phyloP scores from a whole-genome alignment of 2,113 vertebrate species.

The Amblyopsis rosae region DNA sequence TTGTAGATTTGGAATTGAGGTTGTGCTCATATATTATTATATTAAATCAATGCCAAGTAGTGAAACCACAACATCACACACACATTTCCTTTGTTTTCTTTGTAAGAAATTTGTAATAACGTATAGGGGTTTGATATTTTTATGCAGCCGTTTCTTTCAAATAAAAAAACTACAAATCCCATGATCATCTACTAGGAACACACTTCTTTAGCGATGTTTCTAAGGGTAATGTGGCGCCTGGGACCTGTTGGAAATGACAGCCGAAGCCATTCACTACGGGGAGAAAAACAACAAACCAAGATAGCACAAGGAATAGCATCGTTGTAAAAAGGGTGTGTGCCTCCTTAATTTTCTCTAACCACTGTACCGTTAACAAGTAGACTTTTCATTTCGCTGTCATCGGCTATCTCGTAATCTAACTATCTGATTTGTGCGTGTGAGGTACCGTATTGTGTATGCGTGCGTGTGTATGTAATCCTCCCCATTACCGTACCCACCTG shows the following conservation, averaged over 20 bases:
- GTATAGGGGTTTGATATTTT: too few species aligned
- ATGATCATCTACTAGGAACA: constrained; percentile 63
- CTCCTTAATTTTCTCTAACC: not conserved
- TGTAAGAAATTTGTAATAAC: too few species aligned
- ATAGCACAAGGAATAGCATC: constrained; percentile 57
- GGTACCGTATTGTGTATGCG: not conserved
- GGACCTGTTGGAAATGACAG: constrained; percentile 80
- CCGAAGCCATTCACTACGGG: constrained; percentile 59
- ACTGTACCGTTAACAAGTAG: constrained; percentile 45
- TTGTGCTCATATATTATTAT: not conserved
- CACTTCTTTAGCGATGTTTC: constrained; percentile 70
- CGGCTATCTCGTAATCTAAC: constrained; percentile 13
- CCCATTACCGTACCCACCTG: constrained; percentile 36
- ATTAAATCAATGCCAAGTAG: constrained; percentile 4
- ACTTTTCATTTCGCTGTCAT: constrained; percentile 31
- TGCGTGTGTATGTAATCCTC: constrained; percentile 14
- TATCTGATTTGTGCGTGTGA: constrained; percentile 35
- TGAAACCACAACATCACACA: constrained; percentile 2
- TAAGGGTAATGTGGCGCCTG: constrained; percentile 66
- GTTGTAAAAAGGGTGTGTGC: constrained; percentile 56
- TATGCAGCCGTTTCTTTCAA: too few species aligned
- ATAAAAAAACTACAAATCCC: constrained; percentile 63
- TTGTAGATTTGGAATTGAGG: constrained; percentile 35
- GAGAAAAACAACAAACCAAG: constrained; percentile 51
- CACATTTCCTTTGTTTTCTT: not conserved